Percentiles rank a stretch among this genome's conserved stretches.
These are phyloP conservation scores for Drosophila mauritiana DNA, from an alignment of 1,140 invertebrate genomes.

Conservation along the genomic window DNA sequence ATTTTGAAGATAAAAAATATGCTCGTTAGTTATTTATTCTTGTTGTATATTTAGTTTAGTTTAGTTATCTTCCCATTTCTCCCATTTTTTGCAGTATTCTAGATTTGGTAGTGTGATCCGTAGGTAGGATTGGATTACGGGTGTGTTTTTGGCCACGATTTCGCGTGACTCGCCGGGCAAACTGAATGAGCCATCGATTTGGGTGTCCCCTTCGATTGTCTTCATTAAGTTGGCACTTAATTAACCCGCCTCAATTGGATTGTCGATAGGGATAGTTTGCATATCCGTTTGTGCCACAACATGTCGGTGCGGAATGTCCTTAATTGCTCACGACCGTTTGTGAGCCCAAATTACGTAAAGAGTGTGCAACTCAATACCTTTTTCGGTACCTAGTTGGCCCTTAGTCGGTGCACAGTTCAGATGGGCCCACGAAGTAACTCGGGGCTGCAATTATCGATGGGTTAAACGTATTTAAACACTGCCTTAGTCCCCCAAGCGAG, in stretches of 20 bases:
- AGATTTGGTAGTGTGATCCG: neutral
- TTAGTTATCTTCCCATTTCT: no score
- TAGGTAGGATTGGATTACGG: conserved; percentile 32
- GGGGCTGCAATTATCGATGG: conserved; percentile 19
- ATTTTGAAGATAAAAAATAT: no score
- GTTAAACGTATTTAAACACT: conserved; percentile 10
- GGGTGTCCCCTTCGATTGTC: conserved; percentile 29
- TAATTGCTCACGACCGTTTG: neutral
- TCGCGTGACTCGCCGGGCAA: conserved; percentile 16
- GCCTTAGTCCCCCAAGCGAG: conserved; percentile 10
- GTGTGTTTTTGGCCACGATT: conserved; percentile 30
- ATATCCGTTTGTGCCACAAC: conserved; percentile 3
- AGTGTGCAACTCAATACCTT: neutral
- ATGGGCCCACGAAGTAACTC: conserved; percentile 3
- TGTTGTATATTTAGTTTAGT: no score
- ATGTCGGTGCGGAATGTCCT: conserved; percentile 5
- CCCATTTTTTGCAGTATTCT: neutral
- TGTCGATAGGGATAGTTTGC: conserved; percentile 7
- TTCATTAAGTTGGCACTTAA: conserved; percentile 72
- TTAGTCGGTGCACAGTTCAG: neutral
- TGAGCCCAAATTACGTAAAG: neutral
- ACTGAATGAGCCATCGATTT: conserved; percentile 13
- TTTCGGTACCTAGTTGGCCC: neutral
- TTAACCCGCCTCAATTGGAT: conserved; percentile 41
- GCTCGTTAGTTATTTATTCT: no score